These are phyloP conservation scores for Wasmannia auropunctata DNA, from an alignment of 1,140 invertebrate genomes.

Conservation along the genomic window DNA sequence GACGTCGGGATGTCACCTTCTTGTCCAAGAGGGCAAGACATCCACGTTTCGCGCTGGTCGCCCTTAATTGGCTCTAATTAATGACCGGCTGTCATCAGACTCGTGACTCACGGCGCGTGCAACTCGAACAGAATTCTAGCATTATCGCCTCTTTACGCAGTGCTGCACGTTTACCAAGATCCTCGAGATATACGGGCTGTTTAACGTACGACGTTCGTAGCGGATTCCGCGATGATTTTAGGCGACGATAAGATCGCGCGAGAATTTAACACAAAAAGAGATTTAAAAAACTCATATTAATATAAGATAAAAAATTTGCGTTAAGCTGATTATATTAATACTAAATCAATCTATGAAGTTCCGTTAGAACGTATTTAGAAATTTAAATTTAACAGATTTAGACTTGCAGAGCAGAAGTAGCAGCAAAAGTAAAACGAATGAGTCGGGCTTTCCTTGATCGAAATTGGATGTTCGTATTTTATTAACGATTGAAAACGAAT, in stretches of 20 bases:
- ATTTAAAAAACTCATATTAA: background rate
- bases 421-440: background rate
- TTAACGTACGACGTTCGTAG: background rate
- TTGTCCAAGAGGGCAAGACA: conserved; percentile 49
- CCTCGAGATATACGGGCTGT: background rate
- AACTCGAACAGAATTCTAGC: conserved; percentile 51
- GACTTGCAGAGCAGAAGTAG: background rate
- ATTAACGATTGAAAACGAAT: background rate
- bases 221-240: background rate
- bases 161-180: background rate
- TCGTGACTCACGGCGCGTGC: conserved; percentile 50
- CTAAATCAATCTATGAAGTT: background rate
- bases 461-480: background rate
- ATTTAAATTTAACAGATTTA: background rate
- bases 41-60: conserved; percentile 63
- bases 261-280: background rate
- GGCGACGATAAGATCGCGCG: background rate
- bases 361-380: background rate
- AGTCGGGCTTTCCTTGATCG: background rate
- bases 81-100: conserved; percentile 59
- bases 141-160: conserved; percentile 33
- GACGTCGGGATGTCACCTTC: conserved; percentile 58
- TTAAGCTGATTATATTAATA: background rate
- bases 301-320: background rate
- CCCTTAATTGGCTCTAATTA: conserved; percentile 80